A percentile compares a stretch with the other conserved stretches of the same genome.
phyloP scores from a whole-genome alignment of 1,140 invertebrate species.

The Probaryconus sp. region DNA sequence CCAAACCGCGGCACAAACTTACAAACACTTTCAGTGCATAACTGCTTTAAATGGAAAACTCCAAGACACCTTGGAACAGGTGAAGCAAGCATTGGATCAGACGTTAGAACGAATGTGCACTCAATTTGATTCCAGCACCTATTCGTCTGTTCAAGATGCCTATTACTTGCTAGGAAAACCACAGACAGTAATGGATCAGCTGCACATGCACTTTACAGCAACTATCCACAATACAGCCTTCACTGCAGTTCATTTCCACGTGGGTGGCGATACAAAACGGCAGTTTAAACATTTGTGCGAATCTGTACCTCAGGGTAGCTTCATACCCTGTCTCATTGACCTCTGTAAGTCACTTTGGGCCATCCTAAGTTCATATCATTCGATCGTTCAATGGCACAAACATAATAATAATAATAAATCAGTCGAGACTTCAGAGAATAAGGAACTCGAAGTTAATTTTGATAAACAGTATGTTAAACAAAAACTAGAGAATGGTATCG shows the following conservation, averaged over 20 bases:
- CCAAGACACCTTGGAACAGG: conserved; percentile 93
- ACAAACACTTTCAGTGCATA: conserved; percentile 91
- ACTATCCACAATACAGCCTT: conserved; percentile 94
- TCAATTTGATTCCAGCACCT: conserved; percentile 85
- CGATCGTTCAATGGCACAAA: conserved; percentile 88
- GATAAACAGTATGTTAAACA: conserved; percentile 89
- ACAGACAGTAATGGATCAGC: conserved; percentile 94
- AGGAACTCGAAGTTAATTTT: conserved; percentile 82
- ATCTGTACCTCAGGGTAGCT: conserved; percentile 86
- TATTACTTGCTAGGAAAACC: conserved; percentile 92
- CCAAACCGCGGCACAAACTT: conserved; percentile 88
- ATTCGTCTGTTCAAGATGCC: conserved; percentile 89
- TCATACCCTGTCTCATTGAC: conserved; percentile 88
- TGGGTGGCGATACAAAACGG: conserved; percentile 83
- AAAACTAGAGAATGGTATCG: conserved; percentile 91
- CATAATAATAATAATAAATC: too few relatives aligned
- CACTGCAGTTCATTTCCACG: conserved; percentile 85
- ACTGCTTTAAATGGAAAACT: conserved; percentile 91
- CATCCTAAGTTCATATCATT: conserved; percentile 89
- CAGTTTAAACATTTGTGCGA: conserved; percentile 90
- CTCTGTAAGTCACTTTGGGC: conserved; percentile 90
- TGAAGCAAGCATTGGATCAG: conserved; percentile 93
- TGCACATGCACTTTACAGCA: conserved; percentile 96
- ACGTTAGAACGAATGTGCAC: conserved; percentile 88
- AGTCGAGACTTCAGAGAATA: conserved; percentile 65